Evolutionary conservation across 2,888 invertebrate genomes (phyloP).

Genomic region (Flabesymbios commensalis): DNA sequence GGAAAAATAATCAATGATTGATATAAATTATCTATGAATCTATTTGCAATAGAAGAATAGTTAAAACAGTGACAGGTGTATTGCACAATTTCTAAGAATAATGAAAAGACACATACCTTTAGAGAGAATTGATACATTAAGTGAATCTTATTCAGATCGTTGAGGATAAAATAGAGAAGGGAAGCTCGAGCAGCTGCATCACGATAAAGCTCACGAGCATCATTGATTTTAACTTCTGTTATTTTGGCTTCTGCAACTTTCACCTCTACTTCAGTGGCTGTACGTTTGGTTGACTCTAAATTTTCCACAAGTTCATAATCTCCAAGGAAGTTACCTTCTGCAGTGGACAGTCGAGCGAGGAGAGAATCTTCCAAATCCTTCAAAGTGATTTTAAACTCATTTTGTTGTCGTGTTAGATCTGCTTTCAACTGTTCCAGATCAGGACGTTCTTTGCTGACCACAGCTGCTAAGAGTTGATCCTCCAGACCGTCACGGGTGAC

Average conservation of each 20-base stretch:
- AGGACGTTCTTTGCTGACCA: conserved; percentile 94
- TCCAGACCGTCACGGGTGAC: conserved; percentile 94
- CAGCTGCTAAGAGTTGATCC: conserved; percentile 93
- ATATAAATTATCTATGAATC: too few relatives aligned
- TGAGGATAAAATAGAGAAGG: conserved; percentile 90
- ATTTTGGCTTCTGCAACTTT: conserved; percentile 86
- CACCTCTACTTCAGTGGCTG: conserved; percentile 90
- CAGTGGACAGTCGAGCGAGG: conserved; percentile 84
- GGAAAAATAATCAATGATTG: too few relatives aligned
- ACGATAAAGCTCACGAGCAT: conserved; percentile 88
- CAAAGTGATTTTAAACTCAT: conserved; percentile 93
- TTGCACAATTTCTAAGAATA: too few relatives aligned
- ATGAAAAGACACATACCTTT: conserved; percentile 68
- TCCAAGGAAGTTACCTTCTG: conserved; percentile 90
- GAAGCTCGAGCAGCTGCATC: conserved; percentile 92
- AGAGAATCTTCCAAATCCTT: conserved; percentile 92
- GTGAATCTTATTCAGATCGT: conserved; percentile 93
- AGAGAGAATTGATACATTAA: conserved; percentile 96
- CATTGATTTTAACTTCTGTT: conserved; percentile 89
- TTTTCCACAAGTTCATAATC: conserved; percentile 95
- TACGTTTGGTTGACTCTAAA: conserved; percentile 91
- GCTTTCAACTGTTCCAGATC: conserved; percentile 94
- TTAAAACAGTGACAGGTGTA: too few relatives aligned
- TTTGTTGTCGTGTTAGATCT: conserved; percentile 92
- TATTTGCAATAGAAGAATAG: too few relatives aligned